Base-by-base conservation (phyloP, 2,888 invertebrate species). In the Coleophora flavipennella region DNA sequence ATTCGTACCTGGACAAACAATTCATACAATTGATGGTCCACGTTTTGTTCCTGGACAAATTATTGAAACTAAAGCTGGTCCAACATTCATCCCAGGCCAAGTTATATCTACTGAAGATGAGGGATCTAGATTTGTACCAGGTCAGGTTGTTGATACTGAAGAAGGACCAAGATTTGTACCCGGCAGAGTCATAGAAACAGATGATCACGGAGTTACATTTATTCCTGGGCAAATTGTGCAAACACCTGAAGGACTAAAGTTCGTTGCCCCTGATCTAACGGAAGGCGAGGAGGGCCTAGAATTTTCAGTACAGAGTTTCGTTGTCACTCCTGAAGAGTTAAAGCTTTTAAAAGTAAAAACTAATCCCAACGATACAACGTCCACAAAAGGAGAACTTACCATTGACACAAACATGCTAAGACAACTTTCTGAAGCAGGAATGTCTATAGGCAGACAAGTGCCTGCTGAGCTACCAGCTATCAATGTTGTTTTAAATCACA, bases 11-110 rank as follows among this genome's bases (percentile, higher is more conserved):
- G 92, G 92, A 7, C 92, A 92, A 74, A 91, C 92, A 0, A 85
- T 92, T 45, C 88, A 90, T 43, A 91, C 89, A 1, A 87, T 88
- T 37, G 90, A 91, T 46, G 92, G 92, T 0, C 88, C 90, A 12
- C 87, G 90, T 46, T 92, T 92, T 57, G 91, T 92, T n/a, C 92
- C 92, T 0, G 92, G 92, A 9, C 91, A 92, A 68, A 91, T 92
- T 42, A 89, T 92, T 38, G 89, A 90, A 66, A 91, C 91, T 1
- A 90, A 91, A 62, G 88, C 89, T 26, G 92, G 92, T 1, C 91
- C 92, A 1, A 91, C 91, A 1, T 91, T 93, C 53, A 91, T 92
- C 52, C 92, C 92, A 0, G 93, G 92, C 25, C 91, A 92, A 70
- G 90, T 93, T 8, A 92, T 92, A 51, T 81, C 67, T 11, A 89